Percentiles rank a stretch among this genome's conserved stretches.
These are phyloP conservation scores for Hylyphantes graminicola DNA, from an alignment of 1,140 invertebrate species.

Conservation along the genomic window DNA sequence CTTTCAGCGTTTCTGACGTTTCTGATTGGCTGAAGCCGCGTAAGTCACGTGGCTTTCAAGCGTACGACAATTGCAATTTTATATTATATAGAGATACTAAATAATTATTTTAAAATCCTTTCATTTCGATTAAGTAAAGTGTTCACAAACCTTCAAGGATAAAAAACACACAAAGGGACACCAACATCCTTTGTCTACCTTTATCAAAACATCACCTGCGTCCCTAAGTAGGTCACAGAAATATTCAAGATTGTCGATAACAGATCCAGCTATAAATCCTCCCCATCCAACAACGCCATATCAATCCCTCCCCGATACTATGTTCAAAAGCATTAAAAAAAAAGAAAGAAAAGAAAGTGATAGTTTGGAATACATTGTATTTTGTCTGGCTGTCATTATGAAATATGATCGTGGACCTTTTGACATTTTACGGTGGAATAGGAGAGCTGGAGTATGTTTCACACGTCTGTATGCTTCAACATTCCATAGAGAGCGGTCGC, in stretches of 20 bases:
- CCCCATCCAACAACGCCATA: neutral
- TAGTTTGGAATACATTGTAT: constrained; percentile 23
- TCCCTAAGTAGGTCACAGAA: too few species aligned
- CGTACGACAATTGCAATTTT: too few species aligned
- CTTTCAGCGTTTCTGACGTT: too few species aligned
- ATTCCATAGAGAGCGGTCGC: constrained; percentile 22
- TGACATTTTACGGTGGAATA: constrained; percentile 40
- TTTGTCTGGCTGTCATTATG: constrained; percentile 49
- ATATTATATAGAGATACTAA: too few species aligned
- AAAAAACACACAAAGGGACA: too few species aligned
- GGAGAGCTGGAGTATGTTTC: constrained; percentile 38
- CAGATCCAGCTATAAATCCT: neutral
- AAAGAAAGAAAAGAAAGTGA: constrained; percentile 1
- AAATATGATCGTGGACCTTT: constrained; percentile 47
- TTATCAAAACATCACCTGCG: too few species aligned
- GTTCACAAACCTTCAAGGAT: too few species aligned
- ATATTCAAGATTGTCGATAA: constrained; percentile 11
- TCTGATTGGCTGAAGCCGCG: too few species aligned
- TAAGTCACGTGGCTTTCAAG: too few species aligned
- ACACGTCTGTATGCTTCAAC: constrained; percentile 32
- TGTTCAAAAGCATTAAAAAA: constrained; percentile 1
- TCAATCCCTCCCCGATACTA: constrained; percentile 6
- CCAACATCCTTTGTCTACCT: too few species aligned
- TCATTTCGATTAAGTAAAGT: too few species aligned
- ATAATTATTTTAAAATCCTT: too few species aligned